phyloP scores from a whole-genome alignment of 2,888 invertebrate genomes.

The Eucera pruinosa region DNA sequence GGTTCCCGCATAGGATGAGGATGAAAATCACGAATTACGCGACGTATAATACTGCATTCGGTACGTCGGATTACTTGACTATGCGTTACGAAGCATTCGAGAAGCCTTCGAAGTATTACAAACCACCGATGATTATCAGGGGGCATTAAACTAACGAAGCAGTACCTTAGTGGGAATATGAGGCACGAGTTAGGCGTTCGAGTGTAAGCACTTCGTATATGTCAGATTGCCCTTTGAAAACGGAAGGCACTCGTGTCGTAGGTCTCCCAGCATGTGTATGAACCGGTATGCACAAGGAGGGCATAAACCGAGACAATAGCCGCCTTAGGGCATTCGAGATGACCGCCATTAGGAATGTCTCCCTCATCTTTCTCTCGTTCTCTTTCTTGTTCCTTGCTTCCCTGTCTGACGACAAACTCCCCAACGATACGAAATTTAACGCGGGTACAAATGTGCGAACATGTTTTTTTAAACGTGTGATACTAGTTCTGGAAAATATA shows the following conservation, averaged over 20 bases:
- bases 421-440: conserved; percentile 54
- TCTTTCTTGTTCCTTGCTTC: conserved; percentile 32
- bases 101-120: conserved; percentile 40
- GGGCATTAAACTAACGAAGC: conserved; percentile 51
- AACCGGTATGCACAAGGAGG: conserved; percentile 67
- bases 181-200: conserved; percentile 13
- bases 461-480: conserved; percentile 21
- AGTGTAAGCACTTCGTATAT: conserved; percentile 23
- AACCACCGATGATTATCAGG: conserved; percentile 51
- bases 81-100: conserved; percentile 1
- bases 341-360: conserved; percentile 74
- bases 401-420: conserved; percentile 45
- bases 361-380: conserved; percentile 57
- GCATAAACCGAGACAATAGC: conserved; percentile 80
- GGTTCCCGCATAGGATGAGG: background rate
- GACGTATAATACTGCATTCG: background rate
- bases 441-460: conserved; percentile 17
- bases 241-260: conserved; percentile 48
- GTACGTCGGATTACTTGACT: conserved; percentile 12
- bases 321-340: conserved; percentile 76
- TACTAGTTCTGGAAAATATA: background rate
- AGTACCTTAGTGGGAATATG: conserved; percentile 41
- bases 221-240: conserved; percentile 56
- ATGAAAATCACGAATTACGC: conserved; percentile 23
- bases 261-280: conserved; percentile 49